Evolutionary conservation across 2,113 vertebrate genomes (phyloP).

Genomic region (Pionites leucogaster): DNA sequence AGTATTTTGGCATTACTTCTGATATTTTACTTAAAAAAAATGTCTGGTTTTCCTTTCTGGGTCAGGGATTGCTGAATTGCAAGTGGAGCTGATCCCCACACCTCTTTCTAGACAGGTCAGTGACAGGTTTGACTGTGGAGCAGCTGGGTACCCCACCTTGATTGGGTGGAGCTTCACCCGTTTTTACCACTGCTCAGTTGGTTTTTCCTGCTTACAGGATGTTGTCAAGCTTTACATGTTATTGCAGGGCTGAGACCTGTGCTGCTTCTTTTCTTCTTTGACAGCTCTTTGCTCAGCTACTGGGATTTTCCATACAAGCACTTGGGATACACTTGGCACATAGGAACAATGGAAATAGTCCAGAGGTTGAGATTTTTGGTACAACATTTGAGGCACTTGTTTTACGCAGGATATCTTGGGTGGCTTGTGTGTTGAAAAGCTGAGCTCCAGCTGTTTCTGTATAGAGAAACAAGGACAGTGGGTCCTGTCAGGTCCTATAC

Average conservation of each 20-base stretch:
- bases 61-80: not conserved
- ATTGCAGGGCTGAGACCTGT: not conserved
- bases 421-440: not conserved
- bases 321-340: not conserved
- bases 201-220: not conserved
- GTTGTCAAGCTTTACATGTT: not conserved
- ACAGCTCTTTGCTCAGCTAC: not conserved
- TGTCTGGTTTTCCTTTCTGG: not conserved
- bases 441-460: not conserved
- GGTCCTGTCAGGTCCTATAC: accelerated
- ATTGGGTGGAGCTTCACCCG: not conserved
- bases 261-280: not conserved
- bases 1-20: not conserved
- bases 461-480: not conserved
- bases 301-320: not conserved
- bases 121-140: not conserved
- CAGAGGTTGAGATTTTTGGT: not conserved
- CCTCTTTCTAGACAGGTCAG: not conserved
- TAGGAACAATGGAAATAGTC: not conserved
- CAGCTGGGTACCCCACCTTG: not conserved
- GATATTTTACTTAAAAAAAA: not conserved
- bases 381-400: not conserved
- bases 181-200: not conserved
- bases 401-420: not conserved
- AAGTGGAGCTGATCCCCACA: not conserved